These are phyloP conservation scores for Trochalopteron elliotii DNA, from an alignment of 2,113 vertebrate genomes.

Conservation along the genomic window DNA sequence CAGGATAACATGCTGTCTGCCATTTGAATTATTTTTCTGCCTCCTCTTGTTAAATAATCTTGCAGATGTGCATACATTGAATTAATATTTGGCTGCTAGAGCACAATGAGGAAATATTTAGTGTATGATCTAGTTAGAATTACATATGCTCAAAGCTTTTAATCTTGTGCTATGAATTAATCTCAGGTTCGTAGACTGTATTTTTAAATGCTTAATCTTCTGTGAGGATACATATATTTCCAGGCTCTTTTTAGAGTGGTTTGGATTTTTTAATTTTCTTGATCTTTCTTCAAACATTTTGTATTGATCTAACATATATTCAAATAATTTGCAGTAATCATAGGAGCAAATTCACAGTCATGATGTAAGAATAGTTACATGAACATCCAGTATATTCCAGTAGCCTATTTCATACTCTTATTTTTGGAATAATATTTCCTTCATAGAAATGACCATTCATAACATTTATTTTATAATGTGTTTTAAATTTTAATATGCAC, in stretches of 20 bases:
- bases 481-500: not conserved
- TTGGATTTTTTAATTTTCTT: not conserved
- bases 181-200: not conserved
- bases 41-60: not conserved
- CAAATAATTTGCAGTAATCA: not conserved
- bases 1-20: not conserved
- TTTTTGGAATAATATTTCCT: not conserved
- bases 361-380: not conserved
- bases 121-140: not conserved
- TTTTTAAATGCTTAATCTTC: not conserved
- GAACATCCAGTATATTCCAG: not conserved
- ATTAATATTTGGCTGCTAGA: not conserved
- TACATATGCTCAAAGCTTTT: not conserved
- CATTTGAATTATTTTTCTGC: not conserved
- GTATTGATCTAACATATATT: not conserved
- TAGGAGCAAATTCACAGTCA: not conserved
- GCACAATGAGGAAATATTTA: constrained; percentile 1
- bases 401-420: not conserved
- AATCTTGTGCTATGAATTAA: not conserved
- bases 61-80: not conserved
- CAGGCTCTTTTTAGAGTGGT: not conserved
- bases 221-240: not conserved
- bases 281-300: not conserved
- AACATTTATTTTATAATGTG: not conserved
- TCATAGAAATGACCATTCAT: not conserved